Evolutionary conservation across 2,797 vertebrate species (phyloP).

Genomic region (Ptychadena robeensis): DNA sequence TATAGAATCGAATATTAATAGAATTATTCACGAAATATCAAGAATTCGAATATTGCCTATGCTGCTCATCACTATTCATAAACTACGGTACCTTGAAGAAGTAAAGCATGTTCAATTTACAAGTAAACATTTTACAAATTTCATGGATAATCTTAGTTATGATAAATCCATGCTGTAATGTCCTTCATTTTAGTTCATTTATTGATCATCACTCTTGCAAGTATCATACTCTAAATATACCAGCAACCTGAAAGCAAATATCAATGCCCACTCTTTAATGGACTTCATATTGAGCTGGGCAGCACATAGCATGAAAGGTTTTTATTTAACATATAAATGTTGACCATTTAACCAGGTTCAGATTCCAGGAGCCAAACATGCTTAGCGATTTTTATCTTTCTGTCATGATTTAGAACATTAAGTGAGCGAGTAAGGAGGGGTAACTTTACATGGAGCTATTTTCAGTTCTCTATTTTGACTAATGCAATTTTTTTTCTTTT

Average conservation of each 20-base stretch:
- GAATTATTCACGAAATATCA: too few relatives aligned
- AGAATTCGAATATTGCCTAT: too few relatives aligned
- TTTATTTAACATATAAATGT: slow-evolving; percentile 20
- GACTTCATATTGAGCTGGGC: neutral
- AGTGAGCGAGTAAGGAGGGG: neutral
- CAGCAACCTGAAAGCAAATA: neutral
- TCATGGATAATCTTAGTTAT: slow-evolving; percentile 6
- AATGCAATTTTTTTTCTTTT: slow-evolving; percentile 16
- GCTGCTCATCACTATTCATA: too few relatives aligned
- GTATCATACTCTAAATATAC: slow-evolving; percentile 26
- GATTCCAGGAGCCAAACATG: slow-evolving; percentile 34
- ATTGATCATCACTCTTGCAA: slow-evolving; percentile 5
- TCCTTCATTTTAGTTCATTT: slow-evolving; percentile 1
- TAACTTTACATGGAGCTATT: slow-evolving; percentile 35
- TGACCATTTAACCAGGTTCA: slow-evolving; percentile 26
- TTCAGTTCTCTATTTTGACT: slow-evolving; percentile 2
- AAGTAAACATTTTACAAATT: too few relatives aligned
- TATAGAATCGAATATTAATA: too few relatives aligned
- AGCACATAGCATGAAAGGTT: slow-evolving; percentile 23
- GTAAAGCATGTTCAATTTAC: too few relatives aligned
- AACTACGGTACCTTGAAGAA: too few relatives aligned
- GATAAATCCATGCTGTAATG: neutral
- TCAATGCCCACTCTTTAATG: slow-evolving; percentile 14
- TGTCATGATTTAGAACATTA: slow-evolving; percentile 43
- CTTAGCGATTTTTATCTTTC: slow-evolving; percentile 38